A percentile compares a stretch with the other conserved stretches of the same genome.
These are phyloP conservation scores for Meteorus cinctellus DNA, from an alignment of 2,888 invertebrate genomes.

Conservation along the genomic window DNA sequence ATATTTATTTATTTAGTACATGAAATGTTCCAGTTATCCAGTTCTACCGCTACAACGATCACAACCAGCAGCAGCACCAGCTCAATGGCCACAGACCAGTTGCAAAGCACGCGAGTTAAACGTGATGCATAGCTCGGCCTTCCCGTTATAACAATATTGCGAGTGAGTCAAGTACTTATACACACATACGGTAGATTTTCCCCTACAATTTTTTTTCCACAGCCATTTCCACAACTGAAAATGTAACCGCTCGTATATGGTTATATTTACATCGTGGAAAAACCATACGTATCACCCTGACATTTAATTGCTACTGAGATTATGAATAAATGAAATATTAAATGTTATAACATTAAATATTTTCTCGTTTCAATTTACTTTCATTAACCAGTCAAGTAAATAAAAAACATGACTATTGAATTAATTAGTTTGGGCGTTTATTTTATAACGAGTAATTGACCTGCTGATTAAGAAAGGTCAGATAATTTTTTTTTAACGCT, in stretches of 20 bases:
- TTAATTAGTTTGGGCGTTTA: conserved; percentile 4
- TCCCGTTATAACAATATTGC: conserved; percentile 33
- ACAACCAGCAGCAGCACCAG: neutral
- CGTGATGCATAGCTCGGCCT: conserved; percentile 37
- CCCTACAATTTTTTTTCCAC: conserved; percentile 6
- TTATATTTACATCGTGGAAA: neutral
- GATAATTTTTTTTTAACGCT: conserved; percentile 15
- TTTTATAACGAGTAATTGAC: conserved; percentile 6
- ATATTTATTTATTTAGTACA: conserved; percentile 17
- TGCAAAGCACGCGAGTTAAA: conserved; percentile 47
- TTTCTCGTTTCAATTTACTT: no score
- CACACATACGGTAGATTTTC: conserved; percentile 9
- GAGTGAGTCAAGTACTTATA: neutral
- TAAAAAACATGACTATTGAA: neutral
- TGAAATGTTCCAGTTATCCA: conserved; percentile 53
- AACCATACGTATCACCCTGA: neutral
- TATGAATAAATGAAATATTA: neutral
- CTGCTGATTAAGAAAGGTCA: neutral
- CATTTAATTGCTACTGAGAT: neutral
- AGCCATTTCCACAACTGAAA: conserved; percentile 5
- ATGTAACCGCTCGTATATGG: conserved; percentile 19
- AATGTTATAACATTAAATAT: neutral
- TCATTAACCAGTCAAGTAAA: no score
- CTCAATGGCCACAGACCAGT: conserved; percentile 54
- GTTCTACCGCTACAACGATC: neutral